These are phyloP conservation scores for Horisme vitalbata DNA, from an alignment of 2,888 invertebrate genomes.

Conservation along the genomic window DNA sequence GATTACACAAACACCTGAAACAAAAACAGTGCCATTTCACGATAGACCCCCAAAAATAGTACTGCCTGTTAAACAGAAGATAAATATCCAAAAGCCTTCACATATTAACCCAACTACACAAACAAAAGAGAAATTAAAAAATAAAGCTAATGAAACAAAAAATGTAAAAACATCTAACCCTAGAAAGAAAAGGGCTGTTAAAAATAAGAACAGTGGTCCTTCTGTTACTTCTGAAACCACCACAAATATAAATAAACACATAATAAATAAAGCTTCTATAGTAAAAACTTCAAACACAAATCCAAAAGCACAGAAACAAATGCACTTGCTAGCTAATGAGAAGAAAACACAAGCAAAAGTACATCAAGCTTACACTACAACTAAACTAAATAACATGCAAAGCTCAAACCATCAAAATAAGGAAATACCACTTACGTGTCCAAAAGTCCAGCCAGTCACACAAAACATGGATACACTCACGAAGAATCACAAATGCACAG, in stretches of 20 bases:
- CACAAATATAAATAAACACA: not conserved
- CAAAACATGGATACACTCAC: not conserved
- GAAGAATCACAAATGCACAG: not conserved
- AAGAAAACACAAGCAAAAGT: not conserved
- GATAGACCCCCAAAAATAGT: constrained; percentile 8
- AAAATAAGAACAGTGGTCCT: not conserved
- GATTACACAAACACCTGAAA: constrained; percentile 1
- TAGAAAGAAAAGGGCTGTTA: constrained; percentile 1
- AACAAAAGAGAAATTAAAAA: not conserved
- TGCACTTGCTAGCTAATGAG: not conserved
- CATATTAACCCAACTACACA: not conserved
- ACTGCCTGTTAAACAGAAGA: constrained; percentile 1
- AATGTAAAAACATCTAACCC: not conserved
- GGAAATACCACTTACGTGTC: constrained; percentile 1
- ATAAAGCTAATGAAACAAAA: not conserved
- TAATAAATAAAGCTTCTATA: not conserved
- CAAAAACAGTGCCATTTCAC: not conserved
- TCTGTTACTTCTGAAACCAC: not conserved
- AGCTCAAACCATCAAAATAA: not conserved
- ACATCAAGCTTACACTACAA: not conserved
- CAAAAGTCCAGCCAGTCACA: not conserved
- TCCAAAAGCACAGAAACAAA: not conserved
- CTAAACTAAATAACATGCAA: not conserved
- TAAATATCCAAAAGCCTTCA: not conserved
- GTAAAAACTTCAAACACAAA: not conserved